Evolutionary conservation across 2,888 invertebrate species (phyloP).

Genomic region (Latrodectus hesperus): DNA sequence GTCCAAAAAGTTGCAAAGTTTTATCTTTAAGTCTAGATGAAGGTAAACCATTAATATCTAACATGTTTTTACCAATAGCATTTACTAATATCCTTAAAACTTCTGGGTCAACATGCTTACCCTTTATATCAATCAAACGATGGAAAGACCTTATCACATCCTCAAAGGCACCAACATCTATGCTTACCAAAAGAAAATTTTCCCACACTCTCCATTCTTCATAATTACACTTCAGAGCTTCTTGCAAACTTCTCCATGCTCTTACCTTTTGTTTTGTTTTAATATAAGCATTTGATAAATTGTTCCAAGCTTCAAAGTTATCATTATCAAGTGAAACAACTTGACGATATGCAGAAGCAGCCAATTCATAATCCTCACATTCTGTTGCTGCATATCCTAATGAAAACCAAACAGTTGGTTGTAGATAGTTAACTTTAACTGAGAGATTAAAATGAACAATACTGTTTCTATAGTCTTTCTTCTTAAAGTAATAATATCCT

Average conservation of each 20-base stretch:
- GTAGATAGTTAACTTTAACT: constrained; percentile 89
- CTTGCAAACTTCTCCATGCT: constrained; percentile 88
- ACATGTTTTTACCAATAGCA: constrained; percentile 81
- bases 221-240: constrained; percentile 92
- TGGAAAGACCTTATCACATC: constrained; percentile 89
- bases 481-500: constrained; percentile 84
- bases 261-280: constrained; percentile 88
- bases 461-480: constrained; percentile 84
- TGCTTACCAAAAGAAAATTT: constrained; percentile 90
- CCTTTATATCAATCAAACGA: constrained; percentile 88
- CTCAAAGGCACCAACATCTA: constrained; percentile 88
- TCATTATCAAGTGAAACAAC: constrained; percentile 89
- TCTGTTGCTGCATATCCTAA: constrained; percentile 89
- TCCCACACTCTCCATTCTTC: constrained; percentile 96
- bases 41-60: constrained; percentile 78
- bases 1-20: constrained; percentile 82
- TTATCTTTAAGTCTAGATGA: constrained; percentile 77
- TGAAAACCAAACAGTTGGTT: constrained; percentile 89
- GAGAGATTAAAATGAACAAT: constrained; percentile 88
- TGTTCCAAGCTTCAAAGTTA: constrained; percentile 98
- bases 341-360: constrained; percentile 88
- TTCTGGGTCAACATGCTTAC: constrained; percentile 84
- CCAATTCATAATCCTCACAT: constrained; percentile 86
- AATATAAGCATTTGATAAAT: constrained; percentile 94
- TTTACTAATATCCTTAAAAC: constrained; percentile 84